Percentiles rank a stretch among this genome's conserved stretches.
These are phyloP conservation scores for Hipparchia semele DNA, from an alignment of 2,888 invertebrate genomes.

Conservation along the genomic window DNA sequence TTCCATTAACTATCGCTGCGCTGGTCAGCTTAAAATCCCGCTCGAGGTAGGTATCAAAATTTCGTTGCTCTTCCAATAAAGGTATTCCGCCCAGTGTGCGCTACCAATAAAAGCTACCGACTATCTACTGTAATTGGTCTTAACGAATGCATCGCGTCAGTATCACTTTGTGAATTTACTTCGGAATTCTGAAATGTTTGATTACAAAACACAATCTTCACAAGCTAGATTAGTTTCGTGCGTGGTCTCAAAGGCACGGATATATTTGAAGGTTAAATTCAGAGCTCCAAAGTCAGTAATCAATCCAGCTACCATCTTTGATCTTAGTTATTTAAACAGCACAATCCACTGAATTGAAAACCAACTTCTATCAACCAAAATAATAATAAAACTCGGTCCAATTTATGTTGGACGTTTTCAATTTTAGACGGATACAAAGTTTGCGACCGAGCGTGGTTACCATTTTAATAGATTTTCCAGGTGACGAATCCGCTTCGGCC, in stretches of 20 bases:
- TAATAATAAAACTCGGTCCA: too few relatives aligned
- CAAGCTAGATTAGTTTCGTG: too few relatives aligned
- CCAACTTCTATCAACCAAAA: too few relatives aligned
- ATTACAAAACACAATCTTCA: not conserved
- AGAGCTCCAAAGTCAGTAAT: too few relatives aligned
- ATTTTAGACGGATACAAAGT: constrained; percentile 2
- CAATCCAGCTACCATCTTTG: too few relatives aligned
- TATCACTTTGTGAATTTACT: not conserved
- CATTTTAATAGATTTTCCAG: constrained; percentile 5
- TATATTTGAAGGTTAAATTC: too few relatives aligned
- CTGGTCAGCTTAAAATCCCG: not conserved
- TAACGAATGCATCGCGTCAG: not conserved
- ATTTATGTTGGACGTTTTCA: not conserved
- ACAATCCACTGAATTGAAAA: too few relatives aligned
- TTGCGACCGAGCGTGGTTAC: not conserved
- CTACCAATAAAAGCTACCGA: not conserved
- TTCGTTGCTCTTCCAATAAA: constrained; percentile 1
- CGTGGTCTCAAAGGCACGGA: too few relatives aligned
- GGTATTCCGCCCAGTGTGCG: not conserved
- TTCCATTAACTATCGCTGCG: too few relatives aligned
- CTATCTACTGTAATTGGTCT: constrained; percentile 7
- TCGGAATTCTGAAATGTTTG: not conserved
- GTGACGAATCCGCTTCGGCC: not conserved
- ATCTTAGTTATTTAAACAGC: too few relatives aligned
- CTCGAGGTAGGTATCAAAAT: not conserved